phyloP scores from a whole-genome alignment of 2,888 invertebrate genomes.

The Gryllus longicercus region DNA sequence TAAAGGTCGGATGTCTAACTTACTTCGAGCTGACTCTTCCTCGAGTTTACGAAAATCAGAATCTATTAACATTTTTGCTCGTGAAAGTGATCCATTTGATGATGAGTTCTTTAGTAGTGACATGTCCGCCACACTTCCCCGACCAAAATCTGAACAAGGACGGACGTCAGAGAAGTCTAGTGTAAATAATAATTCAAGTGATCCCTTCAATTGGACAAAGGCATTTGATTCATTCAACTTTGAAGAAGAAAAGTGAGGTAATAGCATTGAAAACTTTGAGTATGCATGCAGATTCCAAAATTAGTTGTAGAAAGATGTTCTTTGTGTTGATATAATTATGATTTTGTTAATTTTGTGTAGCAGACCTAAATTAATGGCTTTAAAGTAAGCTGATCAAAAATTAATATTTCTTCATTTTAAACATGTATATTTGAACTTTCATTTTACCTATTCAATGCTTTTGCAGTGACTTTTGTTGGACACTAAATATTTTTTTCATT shows the following conservation, averaged over 20 bases:
- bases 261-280: background rate
- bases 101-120: constrained; percentile 71
- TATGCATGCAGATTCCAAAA: background rate
- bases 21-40: constrained; percentile 38
- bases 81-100: constrained; percentile 84
- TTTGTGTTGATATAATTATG: too few species aligned
- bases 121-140: constrained; percentile 26
- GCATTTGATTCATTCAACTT: constrained; percentile 50
- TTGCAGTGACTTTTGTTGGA: too few species aligned
- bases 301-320: background rate
- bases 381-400: too few species aligned
- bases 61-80: constrained; percentile 83
- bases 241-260: constrained; percentile 41
- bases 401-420: too few species aligned
- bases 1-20: constrained; percentile 33
- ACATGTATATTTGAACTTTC: too few species aligned
- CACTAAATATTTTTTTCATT: too few species aligned
- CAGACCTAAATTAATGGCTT: too few species aligned
- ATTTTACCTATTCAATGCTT: too few species aligned
- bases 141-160: constrained; percentile 32
- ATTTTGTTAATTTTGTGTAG: too few species aligned
- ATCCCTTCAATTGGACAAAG: constrained; percentile 49
- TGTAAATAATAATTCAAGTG: constrained; percentile 37
- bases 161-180: constrained; percentile 30
- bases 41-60: constrained; percentile 66